Percentiles rank a stretch among this genome's conserved stretches.
Conservation (phyloP, 2,888 invertebrate genomes). For the Athalia cordata region DNA sequence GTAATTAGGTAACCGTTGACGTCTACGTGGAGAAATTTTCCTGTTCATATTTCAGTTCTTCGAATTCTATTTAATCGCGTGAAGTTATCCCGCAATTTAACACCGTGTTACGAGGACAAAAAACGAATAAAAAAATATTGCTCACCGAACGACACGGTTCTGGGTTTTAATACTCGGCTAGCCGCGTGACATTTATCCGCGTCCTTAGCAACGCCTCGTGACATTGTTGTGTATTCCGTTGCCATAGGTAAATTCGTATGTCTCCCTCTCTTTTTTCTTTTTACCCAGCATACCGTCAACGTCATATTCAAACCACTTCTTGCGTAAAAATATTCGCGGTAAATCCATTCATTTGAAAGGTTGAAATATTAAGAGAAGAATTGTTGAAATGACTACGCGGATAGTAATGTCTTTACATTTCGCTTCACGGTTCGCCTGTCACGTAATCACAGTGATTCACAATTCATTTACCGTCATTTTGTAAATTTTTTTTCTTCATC, state of each 20-base stretch:
- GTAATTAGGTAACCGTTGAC: background rate
- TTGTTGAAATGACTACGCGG: too few relatives aligned
- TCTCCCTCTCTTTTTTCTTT: too few relatives aligned
- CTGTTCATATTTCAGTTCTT: background rate
- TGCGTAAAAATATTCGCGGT: too few relatives aligned
- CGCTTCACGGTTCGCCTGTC: slow-evolving; percentile 60
- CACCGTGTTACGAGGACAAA: background rate
- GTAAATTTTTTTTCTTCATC: slow-evolving; percentile 51
- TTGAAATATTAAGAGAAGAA: too few relatives aligned
- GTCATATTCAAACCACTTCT: too few relatives aligned
- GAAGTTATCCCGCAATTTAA: background rate
- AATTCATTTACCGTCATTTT: slow-evolving; percentile 66
- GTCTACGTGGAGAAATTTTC: slow-evolving; percentile 16
- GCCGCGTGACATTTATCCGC: slow-evolving; percentile 10
- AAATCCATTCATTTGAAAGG: too few relatives aligned
- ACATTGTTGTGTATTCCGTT: slow-evolving; percentile 10
- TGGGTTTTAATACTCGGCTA: too few relatives aligned
- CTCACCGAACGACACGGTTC: background rate
- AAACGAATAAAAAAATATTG: background rate
- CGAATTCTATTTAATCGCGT: background rate
- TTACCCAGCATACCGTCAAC: too few relatives aligned
- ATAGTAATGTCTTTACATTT: background rate
- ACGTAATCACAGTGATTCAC: slow-evolving; percentile 67
- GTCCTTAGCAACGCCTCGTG: slow-evolving; percentile 29
- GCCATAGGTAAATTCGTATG: background rate